Base-by-base conservation (phyloP, 2,113 vertebrate species). In the Seriola rivoliana region DNA sequence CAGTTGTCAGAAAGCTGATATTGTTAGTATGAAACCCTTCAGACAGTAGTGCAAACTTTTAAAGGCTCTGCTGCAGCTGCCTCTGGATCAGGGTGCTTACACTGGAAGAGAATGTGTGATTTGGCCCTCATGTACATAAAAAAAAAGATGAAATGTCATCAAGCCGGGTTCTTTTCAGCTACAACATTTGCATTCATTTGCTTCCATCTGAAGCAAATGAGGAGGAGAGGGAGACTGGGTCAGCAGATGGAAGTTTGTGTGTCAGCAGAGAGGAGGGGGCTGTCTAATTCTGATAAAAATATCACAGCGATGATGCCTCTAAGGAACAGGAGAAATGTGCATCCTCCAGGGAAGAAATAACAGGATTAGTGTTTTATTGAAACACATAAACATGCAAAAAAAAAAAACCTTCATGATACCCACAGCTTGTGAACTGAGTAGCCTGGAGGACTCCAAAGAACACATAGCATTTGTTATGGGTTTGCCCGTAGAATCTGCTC, bases 111-210 rank as follows among this genome's bases (percentile, higher is more conserved):
- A 29, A 29, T 2, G 29, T 2, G 29, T 29, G 2, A 29, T 29
- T 64, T 66, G 4, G 58, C 54, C 74, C 48, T 75, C 34, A 10
- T 69, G 63, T 66, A 84, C 36, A 75, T 52, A 52, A 63, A 89
- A 55, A 55, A 29, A 80, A 25, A 13, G 57, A 73, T 17, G 0
- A 64, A 76, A 75, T 77, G 40, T 79, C 66, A 84, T 50, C 58
- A 38, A 67, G 32, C 34, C 46, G 65, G 48, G 44, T 69, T 38
- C 36, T 36, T 29, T 25, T 81, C 72, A 66, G 74, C 44, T 44
- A 69, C 59, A 76, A n/a, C 57, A 79, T 79, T 48, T 86, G 83
- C 85, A 85, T 89, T 59, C 34, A 42, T 42, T 40, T 70, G 71
- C 55, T 70, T 81, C 42, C 17, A 71, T 71, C 62, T 78, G 78